Conservation (phyloP, 2,113 vertebrate species). For the Chaetops frenatus region DNA sequence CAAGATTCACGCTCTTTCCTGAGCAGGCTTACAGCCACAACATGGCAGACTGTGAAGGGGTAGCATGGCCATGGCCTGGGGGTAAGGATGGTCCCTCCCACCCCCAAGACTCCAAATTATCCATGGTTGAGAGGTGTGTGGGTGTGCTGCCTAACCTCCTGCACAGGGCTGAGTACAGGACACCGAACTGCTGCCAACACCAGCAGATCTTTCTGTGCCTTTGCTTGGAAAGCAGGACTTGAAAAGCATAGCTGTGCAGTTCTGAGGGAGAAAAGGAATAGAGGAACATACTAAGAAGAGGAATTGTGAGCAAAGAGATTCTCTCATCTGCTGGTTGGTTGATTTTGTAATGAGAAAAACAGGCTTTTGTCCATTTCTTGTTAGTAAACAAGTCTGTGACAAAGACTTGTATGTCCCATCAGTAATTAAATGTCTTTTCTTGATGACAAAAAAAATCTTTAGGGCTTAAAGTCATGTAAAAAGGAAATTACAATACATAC, state of each 20-base stretch:
- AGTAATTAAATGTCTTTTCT: not conserved
- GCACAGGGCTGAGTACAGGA: not conserved
- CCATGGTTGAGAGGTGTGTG: not conserved
- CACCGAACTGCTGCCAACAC: not conserved
- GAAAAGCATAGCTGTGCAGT: not conserved
- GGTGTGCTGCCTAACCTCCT: not conserved
- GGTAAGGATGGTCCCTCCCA: not conserved
- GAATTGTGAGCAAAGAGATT: not conserved
- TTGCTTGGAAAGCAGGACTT: not conserved
- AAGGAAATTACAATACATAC: not conserved
- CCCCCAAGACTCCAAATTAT: accelerated
- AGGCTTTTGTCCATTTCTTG: not conserved
- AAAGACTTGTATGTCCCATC: not conserved
- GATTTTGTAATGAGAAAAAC: not conserved
- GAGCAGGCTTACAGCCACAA: not conserved
- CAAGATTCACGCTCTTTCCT: not conserved
- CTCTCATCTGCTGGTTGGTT: not conserved
- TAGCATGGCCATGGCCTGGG: not conserved
- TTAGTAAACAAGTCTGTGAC: not conserved
- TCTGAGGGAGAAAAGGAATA: not conserved
- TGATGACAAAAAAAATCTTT: not conserved
- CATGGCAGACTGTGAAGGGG: not conserved
- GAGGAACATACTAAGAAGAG: not conserved
- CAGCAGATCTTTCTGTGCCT: not conserved
- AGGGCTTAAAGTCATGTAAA: not conserved